Evolutionary conservation across 2,113 vertebrate genomes (phyloP), one percentile per base, ranked within the genome.

Genomic region (Corythaixoides concolor): DNA sequence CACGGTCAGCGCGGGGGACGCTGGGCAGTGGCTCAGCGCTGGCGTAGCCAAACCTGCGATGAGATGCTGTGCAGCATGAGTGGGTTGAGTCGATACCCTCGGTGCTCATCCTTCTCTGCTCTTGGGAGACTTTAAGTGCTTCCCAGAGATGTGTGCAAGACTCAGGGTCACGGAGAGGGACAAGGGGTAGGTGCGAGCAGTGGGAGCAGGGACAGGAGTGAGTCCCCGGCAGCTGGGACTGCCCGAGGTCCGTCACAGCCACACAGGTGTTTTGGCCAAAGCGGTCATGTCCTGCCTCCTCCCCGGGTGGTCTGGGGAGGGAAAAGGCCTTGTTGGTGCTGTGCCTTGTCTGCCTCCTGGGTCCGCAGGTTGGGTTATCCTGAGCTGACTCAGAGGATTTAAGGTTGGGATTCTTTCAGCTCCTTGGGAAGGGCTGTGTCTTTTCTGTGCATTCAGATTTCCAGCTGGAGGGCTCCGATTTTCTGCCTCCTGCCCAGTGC

Each of bases 1-100:
- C 0, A 4, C 1, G 21, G 52, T n/a, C 15, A 23, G 59, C 1
- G 8, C 1, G 1, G 55, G 49, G n/a, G 60, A 24, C 43, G 53
- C 19, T 2, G 7, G 59, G 53, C 0, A 1, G 8, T 37, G 15
- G 6, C 66, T 53, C 21, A 7, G 37, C 1, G 2, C 64, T 15
- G 33, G 10, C 2, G 14, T 16, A 18, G 41, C 60, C 0, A 4
- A 84, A 60, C 47, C 66, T 37, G 33, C 2, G 13, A 12, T 26
- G 56, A 45, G 50, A 13, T 21, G n/a, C 76, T 72, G 75, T 2
- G 2, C 24, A 9, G 37, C 7, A 2, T 3, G 41, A 35, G 37
- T 16, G 35, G 8, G 1, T n/a, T 19, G 23, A 45, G 49, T 30
- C 4, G 0, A 11, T 22, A 5, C 20, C 35, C 60, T 50, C 2